Evolutionary conservation across 2,113 vertebrate genomes (phyloP).

Genomic region (Sigmodon hispidus): DNA sequence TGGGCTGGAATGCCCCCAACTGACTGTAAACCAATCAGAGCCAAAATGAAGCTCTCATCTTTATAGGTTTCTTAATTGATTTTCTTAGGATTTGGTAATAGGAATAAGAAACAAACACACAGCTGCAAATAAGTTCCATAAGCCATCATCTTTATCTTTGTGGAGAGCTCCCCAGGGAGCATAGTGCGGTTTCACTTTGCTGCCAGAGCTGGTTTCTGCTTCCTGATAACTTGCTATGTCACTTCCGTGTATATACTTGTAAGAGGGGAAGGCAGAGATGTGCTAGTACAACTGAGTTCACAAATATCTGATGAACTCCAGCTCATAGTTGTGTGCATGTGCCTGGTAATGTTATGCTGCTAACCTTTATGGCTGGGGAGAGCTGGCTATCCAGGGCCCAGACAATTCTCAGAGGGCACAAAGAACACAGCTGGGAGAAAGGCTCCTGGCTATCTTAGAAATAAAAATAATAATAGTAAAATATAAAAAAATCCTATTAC

Average conservation of each 20-base stretch:
- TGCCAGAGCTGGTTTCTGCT: background rate
- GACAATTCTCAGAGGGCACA: background rate
- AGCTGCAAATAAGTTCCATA: background rate
- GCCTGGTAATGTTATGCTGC: background rate
- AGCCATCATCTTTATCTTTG: background rate
- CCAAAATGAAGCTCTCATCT: background rate
- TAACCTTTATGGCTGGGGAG: background rate
- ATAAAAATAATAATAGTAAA: no score
- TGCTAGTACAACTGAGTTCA: background rate
- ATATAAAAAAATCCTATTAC: no score
- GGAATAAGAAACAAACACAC: background rate
- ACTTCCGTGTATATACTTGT: background rate
- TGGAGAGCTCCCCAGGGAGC: background rate
- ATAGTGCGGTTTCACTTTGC: background rate
- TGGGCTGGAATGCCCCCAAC: background rate
- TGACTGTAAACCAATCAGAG: background rate
- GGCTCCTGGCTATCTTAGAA: background rate
- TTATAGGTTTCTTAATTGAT: background rate
- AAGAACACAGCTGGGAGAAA: background rate
- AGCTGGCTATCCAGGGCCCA: background rate
- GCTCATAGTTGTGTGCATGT: background rate
- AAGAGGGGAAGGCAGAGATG: background rate
- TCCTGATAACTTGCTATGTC: background rate
- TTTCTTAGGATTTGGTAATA: background rate
- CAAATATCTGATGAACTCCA: background rate